Percentiles rank a stretch among this genome's conserved stretches.
Conservation (phyloP, 2,888 invertebrate species). For the Ormyrus labotus region DNA sequence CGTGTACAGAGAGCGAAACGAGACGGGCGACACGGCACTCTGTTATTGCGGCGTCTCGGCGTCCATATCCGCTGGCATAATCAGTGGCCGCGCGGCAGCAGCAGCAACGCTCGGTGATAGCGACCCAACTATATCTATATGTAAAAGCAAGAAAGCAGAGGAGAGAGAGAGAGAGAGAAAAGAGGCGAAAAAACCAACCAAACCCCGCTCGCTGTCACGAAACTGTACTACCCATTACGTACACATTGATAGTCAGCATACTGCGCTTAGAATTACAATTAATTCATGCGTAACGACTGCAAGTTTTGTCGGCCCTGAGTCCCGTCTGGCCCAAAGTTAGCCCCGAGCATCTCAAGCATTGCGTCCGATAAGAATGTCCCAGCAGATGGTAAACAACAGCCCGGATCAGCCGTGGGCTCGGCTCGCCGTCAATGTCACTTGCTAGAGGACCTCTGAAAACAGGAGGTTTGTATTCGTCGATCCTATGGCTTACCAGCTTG, state of each 20-base stretch:
- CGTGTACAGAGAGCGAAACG: background rate
- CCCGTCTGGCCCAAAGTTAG: background rate
- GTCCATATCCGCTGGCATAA: slow-evolving; percentile 32
- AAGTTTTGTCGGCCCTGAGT: background rate
- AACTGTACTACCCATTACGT: slow-evolving; percentile 1
- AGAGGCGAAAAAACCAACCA: slow-evolving; percentile 39
- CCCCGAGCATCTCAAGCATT: background rate
- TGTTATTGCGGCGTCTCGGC: slow-evolving; percentile 40
- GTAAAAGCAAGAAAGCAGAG: background rate
- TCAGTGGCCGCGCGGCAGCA: slow-evolving; percentile 20
- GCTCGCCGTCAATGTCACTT: slow-evolving; percentile 16
- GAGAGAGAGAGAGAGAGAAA: background rate
- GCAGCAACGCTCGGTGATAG: background rate
- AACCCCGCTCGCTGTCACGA: slow-evolving; percentile 27
- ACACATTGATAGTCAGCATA: background rate
- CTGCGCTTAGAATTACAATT: slow-evolving; percentile 27
- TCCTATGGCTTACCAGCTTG: background rate
- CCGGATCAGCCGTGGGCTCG: background rate
- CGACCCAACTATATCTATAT: background rate
- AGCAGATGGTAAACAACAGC: slow-evolving; percentile 25
- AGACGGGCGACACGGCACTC: slow-evolving; percentile 18
- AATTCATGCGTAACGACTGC: slow-evolving; percentile 24
- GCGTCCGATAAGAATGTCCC: slow-evolving; percentile 9
- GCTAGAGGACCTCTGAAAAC: background rate
- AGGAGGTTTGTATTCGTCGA: background rate